Conservation (phyloP, 2,888 invertebrate species). For the Invenusta paracnida region DNA sequence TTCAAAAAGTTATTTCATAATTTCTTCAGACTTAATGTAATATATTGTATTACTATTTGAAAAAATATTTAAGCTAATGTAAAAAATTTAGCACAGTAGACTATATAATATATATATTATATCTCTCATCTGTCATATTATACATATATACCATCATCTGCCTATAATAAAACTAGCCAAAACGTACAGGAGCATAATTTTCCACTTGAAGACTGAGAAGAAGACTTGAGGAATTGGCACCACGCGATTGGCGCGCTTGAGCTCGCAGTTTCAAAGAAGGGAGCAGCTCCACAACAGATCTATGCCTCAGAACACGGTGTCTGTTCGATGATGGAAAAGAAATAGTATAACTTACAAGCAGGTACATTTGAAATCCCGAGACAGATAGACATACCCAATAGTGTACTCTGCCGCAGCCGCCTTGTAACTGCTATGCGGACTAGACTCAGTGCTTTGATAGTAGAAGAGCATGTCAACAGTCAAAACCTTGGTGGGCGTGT, state of each 20-base stretch:
- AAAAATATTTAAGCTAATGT: too few relatives aligned
- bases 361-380: too few relatives aligned
- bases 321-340: conserved; percentile 47
- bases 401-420: background rate
- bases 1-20: too few relatives aligned
- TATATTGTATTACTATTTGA: too few relatives aligned
- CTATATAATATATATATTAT: too few relatives aligned
- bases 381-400: background rate
- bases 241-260: conserved; percentile 49
- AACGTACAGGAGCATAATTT: conserved; percentile 50
- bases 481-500: conserved; percentile 64
- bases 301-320: conserved; percentile 56
- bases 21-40: too few relatives aligned
- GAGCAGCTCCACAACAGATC: conserved; percentile 52
- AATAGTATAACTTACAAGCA: background rate
- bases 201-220: conserved; percentile 56
- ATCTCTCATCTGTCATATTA: too few relatives aligned
- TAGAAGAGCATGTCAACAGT: conserved; percentile 71
- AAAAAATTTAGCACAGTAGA: too few relatives aligned
- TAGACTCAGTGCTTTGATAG: conserved; percentile 65
- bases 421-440: background rate
- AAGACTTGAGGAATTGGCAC: conserved; percentile 47
- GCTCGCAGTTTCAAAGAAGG: conserved; percentile 55
- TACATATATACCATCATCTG: too few relatives aligned
- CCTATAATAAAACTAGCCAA: too few relatives aligned